Percentiles rank a stretch among this genome's conserved stretches.
Conservation (phyloP, 1,140 invertebrate species). For the Sarcophaga bullata region DNA sequence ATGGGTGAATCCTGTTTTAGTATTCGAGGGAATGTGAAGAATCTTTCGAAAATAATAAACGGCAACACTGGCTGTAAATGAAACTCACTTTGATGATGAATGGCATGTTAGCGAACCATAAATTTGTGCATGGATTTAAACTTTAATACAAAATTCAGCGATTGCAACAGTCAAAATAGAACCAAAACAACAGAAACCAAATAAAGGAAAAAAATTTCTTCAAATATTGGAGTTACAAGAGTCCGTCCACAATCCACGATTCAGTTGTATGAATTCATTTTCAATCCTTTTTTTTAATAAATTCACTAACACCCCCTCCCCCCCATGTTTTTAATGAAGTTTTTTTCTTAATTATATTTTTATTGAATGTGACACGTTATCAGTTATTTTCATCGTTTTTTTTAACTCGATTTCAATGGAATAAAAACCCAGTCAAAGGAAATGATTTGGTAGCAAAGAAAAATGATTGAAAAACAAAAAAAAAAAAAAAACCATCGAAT, state of each 20-base stretch:
- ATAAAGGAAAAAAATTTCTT: background rate
- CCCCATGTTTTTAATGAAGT: background rate
- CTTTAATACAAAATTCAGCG: background rate
- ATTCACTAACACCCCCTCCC: background rate
- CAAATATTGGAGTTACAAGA: background rate
- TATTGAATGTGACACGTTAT: background rate
- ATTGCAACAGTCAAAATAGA: background rate
- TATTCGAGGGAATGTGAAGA: no score
- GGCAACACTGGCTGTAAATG: background rate
- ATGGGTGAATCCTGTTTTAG: no score
- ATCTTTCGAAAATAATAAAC: no score
- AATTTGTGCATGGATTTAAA: background rate
- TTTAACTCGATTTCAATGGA: background rate
- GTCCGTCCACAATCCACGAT: no score
- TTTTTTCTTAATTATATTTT: background rate
- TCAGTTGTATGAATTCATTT: no score
- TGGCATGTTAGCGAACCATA: background rate
- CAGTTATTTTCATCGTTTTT: background rate
- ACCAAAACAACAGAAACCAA: background rate
- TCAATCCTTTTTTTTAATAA: no score
- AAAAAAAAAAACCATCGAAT: no score
- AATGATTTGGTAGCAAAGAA: background rate
- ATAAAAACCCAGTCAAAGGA: background rate
- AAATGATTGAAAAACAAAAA: background rate
- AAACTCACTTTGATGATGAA: slow-evolving; percentile 2